Percentiles rank a stretch among this genome's conserved stretches.
Conservation (phyloP, 2,797 vertebrate genomes). For the Anas georgica region DNA sequence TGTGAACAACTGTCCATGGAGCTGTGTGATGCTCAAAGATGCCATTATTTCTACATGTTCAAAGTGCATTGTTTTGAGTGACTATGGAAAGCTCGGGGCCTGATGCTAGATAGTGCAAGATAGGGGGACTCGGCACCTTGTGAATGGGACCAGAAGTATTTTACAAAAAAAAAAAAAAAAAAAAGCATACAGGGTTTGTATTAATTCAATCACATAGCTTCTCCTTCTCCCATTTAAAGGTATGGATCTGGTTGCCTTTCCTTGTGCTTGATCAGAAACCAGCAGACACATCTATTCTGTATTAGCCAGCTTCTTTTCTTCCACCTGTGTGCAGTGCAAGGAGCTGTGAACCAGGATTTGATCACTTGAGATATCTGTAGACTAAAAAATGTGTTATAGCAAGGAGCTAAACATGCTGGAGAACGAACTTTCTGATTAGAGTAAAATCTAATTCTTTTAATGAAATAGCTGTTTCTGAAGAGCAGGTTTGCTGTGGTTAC, state of each 20-base stretch:
- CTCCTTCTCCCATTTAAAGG: background rate
- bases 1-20: background rate
- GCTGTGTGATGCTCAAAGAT: background rate
- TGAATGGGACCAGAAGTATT: background rate
- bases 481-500: background rate
- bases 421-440: background rate
- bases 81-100: background rate
- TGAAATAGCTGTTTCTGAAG: background rate
- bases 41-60: background rate
- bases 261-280: background rate
- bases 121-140: fast-evolving
- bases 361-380: background rate
- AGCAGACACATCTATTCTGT: background rate
- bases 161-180: background rate
- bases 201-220: fast-evolving
- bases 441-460: background rate
- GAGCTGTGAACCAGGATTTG: background rate
- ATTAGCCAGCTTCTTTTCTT: background rate
- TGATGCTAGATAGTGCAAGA: background rate
- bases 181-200: background rate
- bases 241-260: background rate
- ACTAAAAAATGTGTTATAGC: background rate
- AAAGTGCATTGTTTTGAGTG: background rate
- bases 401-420: background rate
- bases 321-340: background rate